phyloP scores from a whole-genome alignment of 1,140 invertebrate genomes.

The Drosophila carrolli region DNA sequence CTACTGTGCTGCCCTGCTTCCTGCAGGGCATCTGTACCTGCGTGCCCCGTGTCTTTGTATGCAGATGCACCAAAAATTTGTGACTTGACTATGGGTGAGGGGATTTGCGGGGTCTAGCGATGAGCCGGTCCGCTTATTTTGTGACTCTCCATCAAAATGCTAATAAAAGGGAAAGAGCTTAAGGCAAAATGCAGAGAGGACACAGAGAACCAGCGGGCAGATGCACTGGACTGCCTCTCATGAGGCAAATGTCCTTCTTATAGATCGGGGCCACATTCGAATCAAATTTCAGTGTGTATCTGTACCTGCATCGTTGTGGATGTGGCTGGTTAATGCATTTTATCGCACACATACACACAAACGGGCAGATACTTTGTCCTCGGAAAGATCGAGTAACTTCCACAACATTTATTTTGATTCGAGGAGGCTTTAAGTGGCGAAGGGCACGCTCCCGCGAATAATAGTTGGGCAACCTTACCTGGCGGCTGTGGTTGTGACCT shows the following conservation, averaged over 20 bases:
- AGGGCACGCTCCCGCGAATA: neutral
- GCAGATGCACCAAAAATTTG: constrained; percentile 43
- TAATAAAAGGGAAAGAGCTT: constrained; percentile 15
- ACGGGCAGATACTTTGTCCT: too few relatives aligned
- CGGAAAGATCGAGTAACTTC: too few relatives aligned
- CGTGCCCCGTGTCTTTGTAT: constrained; percentile 30
- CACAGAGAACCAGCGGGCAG: neutral
- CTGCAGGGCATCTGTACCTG: constrained; percentile 29
- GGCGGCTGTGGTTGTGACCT: constrained; percentile 4
- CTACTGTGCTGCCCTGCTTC: constrained; percentile 29
- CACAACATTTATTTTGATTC: too few relatives aligned
- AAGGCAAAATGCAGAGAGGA: neutral
- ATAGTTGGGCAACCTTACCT: constrained; percentile 15
- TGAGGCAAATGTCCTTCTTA: constrained; percentile 68
- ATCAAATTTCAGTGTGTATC: constrained; percentile 25
- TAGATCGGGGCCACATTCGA: neutral
- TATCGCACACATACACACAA: too few relatives aligned
- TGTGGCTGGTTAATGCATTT: too few relatives aligned
- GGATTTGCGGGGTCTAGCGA: neutral
- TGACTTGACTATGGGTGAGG: neutral
- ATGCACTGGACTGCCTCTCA: constrained; percentile 7
- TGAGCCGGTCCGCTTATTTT: neutral
- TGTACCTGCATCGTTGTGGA: neutral
- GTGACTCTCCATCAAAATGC: constrained; percentile 22
- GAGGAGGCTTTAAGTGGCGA: too few relatives aligned